Base-by-base conservation (phyloP, 1,140 invertebrate genomes). In the Neodiprion virginianus region DNA sequence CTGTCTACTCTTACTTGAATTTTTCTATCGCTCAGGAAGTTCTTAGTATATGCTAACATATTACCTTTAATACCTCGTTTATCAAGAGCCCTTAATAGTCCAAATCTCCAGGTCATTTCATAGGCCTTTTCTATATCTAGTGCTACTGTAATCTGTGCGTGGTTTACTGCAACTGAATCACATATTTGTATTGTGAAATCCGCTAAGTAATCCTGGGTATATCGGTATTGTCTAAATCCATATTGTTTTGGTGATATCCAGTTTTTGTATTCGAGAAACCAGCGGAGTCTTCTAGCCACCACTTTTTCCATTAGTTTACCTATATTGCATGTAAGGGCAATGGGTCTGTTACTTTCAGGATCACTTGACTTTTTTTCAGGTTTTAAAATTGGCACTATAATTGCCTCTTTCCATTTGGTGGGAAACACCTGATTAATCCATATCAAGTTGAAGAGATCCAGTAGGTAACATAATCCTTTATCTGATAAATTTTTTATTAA, bases 241-340 rank as follows among this genome's bases (percentile, higher is more conserved):
- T 67, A 73, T 77, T 82, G 79, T 11, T 67, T 14, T 48, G 66
- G 61, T 12, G 72, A 73, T 5, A 86, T 74, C 9, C 80, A 53
- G 3, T 79, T 73, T 9, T 75, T 79, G 69, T 74, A 72, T 65
- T 83, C 72, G 9, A 79, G 69, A 14, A 12, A 68, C 49, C 71
- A 69, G 53, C 48, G 72, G 8, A 84, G 68, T 47, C 79, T 72
- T 48, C 76, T 72, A 50, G 79, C 77, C 11, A 82, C 67, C 1
- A 82, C 73, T 75, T 75, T 83, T 79, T 86, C 84, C 61, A 81
- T 72, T 9, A 83, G 40, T 79, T 88, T 86, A 40, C 81, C 77
- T 8, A 85, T 10, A 68, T 73, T 79, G 12, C 75, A 79, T 21
- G 85, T 83, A n/a, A 87, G 73, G 49, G 82, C 80, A 7, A 88